Base-by-base conservation (phyloP, 2,113 vertebrate genomes). In the Paradoxurus hermaphroditus region DNA sequence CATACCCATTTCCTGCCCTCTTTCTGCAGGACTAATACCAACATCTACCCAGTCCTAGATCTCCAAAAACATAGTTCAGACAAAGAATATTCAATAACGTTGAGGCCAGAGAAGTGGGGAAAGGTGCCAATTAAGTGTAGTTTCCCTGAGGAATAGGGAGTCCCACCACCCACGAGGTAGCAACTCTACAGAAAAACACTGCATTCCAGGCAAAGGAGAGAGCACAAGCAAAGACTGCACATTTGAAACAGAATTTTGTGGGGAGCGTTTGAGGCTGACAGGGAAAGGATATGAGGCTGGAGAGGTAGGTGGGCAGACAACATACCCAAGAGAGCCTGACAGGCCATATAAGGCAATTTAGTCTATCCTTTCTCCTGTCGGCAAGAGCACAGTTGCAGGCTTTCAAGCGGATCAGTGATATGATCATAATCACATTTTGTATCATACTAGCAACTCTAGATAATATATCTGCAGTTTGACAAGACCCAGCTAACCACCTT, bases 81-180 rank as follows among this genome's bases (percentile, higher is more conserved):
- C 18, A 34, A 44, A 16, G 72, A 82, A 85, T 79, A 87, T 41
- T 72, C n/a, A 94, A 6, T 36, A 95, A 91, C 12, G 16, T 1
- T 91, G 67, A 93, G 68, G 67, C 65, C 95, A 96, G 29, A 94
- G 70, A 96, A 87, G 65, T 84, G 14, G 65, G 49, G 62, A 70
- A 79, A 92, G 34, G 23, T 92, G 90, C 34, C 82, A 85, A 89
- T 75, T 89, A 93, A 93, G 68, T 68, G 44, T 72, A 88, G 25
- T 53, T 95, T 83, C 86, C 86, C 19, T 13, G 31, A 91, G 41
- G 29, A 97, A 95, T 36, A 91, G 15, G 86, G 56, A 93, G 29
- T 81, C 78, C 51, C 31, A 87, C 31, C 27, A 89, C 27, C 34
- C 14, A 56, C 56, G 86, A 70, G n/a, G 65, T 87, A 98, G 86